phyloP scores from a whole-genome alignment of 1,140 invertebrate genomes.

The Drosophila teissieri region DNA sequence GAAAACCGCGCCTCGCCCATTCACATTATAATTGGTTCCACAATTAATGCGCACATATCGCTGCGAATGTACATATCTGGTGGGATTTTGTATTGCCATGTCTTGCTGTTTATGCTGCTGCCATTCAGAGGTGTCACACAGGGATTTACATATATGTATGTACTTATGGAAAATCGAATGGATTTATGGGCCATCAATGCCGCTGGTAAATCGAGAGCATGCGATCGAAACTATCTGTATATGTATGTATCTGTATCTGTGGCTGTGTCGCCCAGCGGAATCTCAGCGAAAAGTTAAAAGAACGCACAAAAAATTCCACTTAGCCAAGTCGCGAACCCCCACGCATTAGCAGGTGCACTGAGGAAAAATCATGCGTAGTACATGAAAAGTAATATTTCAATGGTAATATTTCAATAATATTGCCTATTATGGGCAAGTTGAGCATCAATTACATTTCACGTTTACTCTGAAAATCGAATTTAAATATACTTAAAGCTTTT shows the following conservation, averaged over 20 bases:
- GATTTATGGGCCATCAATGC: conserved; percentile 28
- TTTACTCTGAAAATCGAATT: neutral
- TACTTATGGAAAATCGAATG: conserved; percentile 1
- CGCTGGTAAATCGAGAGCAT: conserved; percentile 28
- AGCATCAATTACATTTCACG: too few relatives aligned
- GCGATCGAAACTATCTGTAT: conserved; percentile 21
- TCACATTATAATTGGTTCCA: conserved; percentile 64
- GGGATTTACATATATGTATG: conserved; percentile 18
- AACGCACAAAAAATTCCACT: conserved; percentile 36
- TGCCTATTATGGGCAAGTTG: too few relatives aligned
- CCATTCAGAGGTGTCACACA: conserved; percentile 14
- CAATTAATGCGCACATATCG: conserved; percentile 40
- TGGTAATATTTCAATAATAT: too few relatives aligned
- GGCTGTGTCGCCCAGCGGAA: neutral
- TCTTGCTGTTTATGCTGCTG: conserved; percentile 6
- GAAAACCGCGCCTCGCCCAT: conserved; percentile 38
- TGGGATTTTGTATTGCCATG: neutral
- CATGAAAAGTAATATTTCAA: too few relatives aligned
- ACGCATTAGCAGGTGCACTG: conserved; percentile 20
- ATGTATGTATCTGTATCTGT: conserved; percentile 6
- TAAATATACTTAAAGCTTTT: neutral
- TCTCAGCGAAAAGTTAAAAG: conserved; percentile 11
- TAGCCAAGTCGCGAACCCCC: conserved; percentile 35
- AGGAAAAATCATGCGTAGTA: neutral
- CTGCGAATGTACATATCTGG: neutral